Base-by-base conservation (phyloP, 2,797 vertebrate species). In the Mus minutoides region DNA sequence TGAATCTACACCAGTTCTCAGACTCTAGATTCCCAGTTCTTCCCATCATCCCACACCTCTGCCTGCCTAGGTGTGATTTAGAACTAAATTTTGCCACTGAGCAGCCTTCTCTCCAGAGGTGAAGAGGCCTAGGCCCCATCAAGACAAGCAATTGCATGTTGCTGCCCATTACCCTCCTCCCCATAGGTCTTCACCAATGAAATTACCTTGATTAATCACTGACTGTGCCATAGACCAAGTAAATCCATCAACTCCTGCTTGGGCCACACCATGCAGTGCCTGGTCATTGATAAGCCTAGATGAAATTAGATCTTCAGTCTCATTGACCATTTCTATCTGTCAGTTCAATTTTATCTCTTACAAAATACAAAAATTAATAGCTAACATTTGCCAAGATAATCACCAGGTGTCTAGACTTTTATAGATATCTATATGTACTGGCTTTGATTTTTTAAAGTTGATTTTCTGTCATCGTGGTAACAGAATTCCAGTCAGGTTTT, bases 281-380 rank as follows among this genome's bases (percentile, higher is more conserved):
- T 73, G 84, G 21, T 71, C n/a, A 83, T 52, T 19, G 2, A 83
- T 60, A 82, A 79, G 7, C 4, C 40, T 52, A 37, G 34, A 31
- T 52, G 71, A 90, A 96, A 90, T 46, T n/a, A 52, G 62, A 80
- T 83, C n/a, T 95, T 87, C 64, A 89, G 79, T 86, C 52, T 84
- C 56, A 83, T 58, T 88, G 40, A 92, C 79, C 84, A 40, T 77
- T 69, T 88, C 77, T 93, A 40, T 54, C 64, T 90, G 37, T 69
- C 49, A 10, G 88, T n/a, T 92, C 80, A 62, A 24, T 91, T 73
- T 95, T 29, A 21, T 86, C 21, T 49, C 22, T 29, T 89, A 89
- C 12, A 78, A 88, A 93, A 7, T 64, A 76, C 26, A 75, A 93
- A 83, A 90, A 95, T 62, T 31, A 90, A 76, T 40, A 49, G 11